These are phyloP conservation scores for Fistularia commersonii DNA, from an alignment of 2,797 vertebrate species.

Conservation along the genomic window DNA sequence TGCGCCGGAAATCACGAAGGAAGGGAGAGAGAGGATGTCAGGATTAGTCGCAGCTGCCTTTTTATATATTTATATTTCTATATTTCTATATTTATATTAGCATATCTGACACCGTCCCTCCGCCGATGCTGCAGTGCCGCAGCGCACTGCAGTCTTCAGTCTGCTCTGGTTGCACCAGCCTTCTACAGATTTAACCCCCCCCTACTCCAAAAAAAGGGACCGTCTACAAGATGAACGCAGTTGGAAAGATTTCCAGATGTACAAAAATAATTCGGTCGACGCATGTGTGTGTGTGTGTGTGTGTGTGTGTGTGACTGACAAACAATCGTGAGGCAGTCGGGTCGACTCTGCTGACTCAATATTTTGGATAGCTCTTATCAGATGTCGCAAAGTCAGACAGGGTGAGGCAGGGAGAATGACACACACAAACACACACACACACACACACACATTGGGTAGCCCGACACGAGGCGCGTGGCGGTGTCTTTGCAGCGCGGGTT, in stretches of 20 bases:
- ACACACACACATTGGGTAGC: constrained; percentile 2
- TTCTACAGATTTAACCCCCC: constrained; percentile 24
- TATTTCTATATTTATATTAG: no score
- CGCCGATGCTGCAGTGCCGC: constrained; percentile 51
- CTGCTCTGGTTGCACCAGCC: constrained; percentile 12
- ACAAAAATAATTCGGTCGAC: constrained; percentile 7
- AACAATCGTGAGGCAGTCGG: constrained; percentile 39
- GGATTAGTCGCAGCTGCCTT: constrained; percentile 20
- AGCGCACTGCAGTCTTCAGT: constrained; percentile 47
- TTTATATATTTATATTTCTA: no score
- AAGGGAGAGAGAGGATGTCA: constrained; percentile 3
- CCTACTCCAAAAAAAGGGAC: constrained; percentile 1
- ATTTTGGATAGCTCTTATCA: constrained; percentile 54
- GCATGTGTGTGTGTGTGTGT: constrained; percentile 9
- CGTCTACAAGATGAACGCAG: neutral
- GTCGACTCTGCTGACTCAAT: constrained; percentile 50
- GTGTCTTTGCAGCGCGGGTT: constrained; percentile 14
- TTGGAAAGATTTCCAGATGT: neutral
- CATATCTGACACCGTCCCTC: no score
- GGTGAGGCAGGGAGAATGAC: constrained; percentile 24
- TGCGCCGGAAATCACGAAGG: no score
- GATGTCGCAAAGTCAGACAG: constrained; percentile 39
- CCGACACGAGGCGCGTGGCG: constrained; percentile 22
- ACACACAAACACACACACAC: neutral
- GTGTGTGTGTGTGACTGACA: constrained; percentile 22